Evolutionary conservation across 2,797 vertebrate species (phyloP).

Genomic region (Loriculus beryllinus): DNA sequence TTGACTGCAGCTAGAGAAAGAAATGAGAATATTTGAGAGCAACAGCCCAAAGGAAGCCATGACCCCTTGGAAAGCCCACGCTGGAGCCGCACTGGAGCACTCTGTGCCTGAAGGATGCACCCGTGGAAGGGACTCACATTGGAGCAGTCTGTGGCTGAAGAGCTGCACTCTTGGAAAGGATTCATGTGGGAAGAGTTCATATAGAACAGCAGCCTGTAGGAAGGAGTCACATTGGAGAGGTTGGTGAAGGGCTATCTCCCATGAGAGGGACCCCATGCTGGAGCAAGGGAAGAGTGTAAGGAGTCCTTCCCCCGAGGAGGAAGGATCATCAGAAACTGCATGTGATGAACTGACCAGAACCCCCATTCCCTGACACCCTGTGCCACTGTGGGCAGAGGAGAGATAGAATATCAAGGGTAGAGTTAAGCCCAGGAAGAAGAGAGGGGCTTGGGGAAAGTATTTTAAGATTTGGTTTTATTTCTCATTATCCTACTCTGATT

Average conservation of each 20-base stretch:
- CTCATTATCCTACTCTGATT: background rate
- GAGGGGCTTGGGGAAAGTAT: background rate
- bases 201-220: background rate
- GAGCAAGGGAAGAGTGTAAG: background rate
- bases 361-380: background rate
- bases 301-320: background rate
- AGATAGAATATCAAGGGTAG: background rate
- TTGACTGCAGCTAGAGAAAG: background rate
- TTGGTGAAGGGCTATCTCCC: background rate
- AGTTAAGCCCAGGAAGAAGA: background rate
- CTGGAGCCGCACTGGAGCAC: background rate
- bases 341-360: background rate
- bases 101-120: background rate
- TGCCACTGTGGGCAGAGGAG: background rate
- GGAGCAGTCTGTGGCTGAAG: background rate
- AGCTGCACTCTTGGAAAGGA: background rate
- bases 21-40: background rate
- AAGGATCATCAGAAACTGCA: background rate
- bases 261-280: background rate
- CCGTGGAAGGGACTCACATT: background rate
- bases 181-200: background rate
- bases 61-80: no score
- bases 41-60: background rate
- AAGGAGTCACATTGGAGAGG: background rate
- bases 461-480: background rate